Evolutionary conservation across 2,797 vertebrate genomes (phyloP).

Genomic region (Knipowitschia caucasica): DNA sequence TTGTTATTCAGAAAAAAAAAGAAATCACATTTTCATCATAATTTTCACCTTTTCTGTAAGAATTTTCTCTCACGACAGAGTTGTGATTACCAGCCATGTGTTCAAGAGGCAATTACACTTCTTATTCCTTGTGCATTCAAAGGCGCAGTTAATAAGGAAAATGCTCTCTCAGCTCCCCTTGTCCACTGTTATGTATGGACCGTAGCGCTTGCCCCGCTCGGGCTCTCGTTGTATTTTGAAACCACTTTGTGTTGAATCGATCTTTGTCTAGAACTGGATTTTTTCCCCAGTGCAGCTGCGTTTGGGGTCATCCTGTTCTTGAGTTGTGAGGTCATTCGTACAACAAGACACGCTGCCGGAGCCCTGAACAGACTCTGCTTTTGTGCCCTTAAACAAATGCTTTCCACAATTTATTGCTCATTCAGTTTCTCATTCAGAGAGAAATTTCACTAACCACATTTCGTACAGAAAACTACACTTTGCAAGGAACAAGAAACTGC

Average conservation of each 20-base stretch:
- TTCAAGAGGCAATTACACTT: constrained; percentile 1
- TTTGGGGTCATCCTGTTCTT: constrained; percentile 44
- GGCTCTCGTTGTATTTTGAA: constrained; percentile 29
- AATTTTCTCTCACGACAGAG: not conserved
- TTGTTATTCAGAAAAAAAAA: not conserved
- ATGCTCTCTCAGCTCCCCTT: constrained; percentile 13
- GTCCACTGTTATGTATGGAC: not conserved
- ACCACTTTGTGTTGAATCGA: constrained; percentile 38
- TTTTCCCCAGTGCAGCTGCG: constrained; percentile 11
- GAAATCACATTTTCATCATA: constrained; percentile 2
- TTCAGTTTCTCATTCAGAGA: not conserved
- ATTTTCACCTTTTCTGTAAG: constrained; percentile 3
- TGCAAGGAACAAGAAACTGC: no score
- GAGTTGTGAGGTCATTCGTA: constrained; percentile 26
- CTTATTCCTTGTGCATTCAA: not conserved
- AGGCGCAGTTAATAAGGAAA: constrained; percentile 25
- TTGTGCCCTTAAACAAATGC: not conserved
- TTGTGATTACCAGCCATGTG: constrained; percentile 6
- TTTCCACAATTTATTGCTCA: constrained; percentile 4
- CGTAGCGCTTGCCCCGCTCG: not conserved
- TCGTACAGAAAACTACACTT: no score
- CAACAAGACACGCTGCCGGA: constrained; percentile 17
- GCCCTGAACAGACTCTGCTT: constrained; percentile 22
- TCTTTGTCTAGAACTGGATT: constrained; percentile 37
- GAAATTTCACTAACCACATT: no score